A percentile compares a stretch with the other conserved stretches of the same genome.
phyloP scores from a whole-genome alignment of 53 echinoderm and acorn worm species.

The Echinometra lucunter region DNA sequence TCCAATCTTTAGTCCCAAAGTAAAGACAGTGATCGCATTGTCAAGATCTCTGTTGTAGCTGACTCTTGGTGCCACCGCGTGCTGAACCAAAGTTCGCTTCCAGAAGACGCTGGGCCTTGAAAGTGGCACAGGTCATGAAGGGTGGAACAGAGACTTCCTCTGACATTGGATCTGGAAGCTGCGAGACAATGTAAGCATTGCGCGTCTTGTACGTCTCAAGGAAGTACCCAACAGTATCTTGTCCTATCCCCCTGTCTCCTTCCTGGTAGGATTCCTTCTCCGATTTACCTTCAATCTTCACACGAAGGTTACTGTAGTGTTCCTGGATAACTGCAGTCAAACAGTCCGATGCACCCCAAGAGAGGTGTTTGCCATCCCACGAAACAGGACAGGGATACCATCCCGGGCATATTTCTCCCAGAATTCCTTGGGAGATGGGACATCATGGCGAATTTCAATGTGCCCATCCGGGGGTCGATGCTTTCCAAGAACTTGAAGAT shows the following conservation, averaged over 20 bases:
- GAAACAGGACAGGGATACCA: conserved; percentile 82
- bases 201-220: conserved; percentile 75
- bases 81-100: conserved; percentile 95
- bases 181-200: conserved; percentile 87
- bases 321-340: conserved; percentile 86
- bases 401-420: conserved; percentile 88
- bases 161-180: conserved; percentile 53
- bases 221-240: conserved; percentile 89
- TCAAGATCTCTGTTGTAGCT: conserved; percentile 90
- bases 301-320: conserved; percentile 82
- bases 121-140: conserved; percentile 92
- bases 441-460: conserved; percentile 75
- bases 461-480: conserved; percentile 88
- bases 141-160: conserved; percentile 80
- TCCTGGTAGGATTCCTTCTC: conserved; percentile 85
- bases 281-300: conserved; percentile 88
- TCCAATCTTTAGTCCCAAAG: conserved; percentile 94
- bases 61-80: conserved; percentile 89
- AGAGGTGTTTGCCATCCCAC: conserved; percentile 79
- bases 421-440: conserved; percentile 84
- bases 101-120: conserved; percentile 80
- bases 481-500: conserved; percentile 78
- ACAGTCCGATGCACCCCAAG: conserved; percentile 71
- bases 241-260: conserved; percentile 87
- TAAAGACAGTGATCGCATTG: conserved; percentile 92